A percentile compares a stretch with the other conserved stretches of the same genome.
Conservation (phyloP, 2,888 invertebrate species). For the Pinctada fucata region DNA sequence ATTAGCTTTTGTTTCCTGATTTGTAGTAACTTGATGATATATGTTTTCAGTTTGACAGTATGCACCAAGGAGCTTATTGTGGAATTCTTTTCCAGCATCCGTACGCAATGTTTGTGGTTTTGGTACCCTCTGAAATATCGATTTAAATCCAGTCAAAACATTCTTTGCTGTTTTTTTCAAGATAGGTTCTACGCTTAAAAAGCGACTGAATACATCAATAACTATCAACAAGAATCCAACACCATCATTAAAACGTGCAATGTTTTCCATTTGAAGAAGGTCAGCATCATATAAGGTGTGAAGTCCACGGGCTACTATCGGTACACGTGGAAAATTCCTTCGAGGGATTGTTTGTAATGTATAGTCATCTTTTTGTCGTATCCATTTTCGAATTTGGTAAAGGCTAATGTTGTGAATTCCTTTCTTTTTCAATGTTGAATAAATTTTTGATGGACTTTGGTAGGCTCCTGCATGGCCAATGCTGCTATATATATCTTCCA, state of each 20-base stretch:
- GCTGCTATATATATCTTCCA: not conserved
- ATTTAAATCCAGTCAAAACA: constrained; percentile 13
- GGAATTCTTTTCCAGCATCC: constrained; percentile 10
- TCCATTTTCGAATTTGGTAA: not conserved
- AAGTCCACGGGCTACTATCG: constrained; percentile 30
- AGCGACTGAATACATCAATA: constrained; percentile 36
- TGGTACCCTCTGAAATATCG: constrained; percentile 8
- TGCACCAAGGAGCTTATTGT: constrained; percentile 1
- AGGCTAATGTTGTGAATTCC: not conserved
- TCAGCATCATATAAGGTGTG: constrained; percentile 39
- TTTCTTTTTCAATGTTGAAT: not conserved
- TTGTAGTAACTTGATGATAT: constrained; percentile 6
- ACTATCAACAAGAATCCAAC: constrained; percentile 21
- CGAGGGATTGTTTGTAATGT: constrained; percentile 26
- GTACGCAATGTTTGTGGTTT: constrained; percentile 12
- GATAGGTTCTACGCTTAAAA: constrained; percentile 30
- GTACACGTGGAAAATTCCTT: constrained; percentile 33
- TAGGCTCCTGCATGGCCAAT: not conserved
- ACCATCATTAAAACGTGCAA: constrained; percentile 30
- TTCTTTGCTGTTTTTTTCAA: constrained; percentile 30
- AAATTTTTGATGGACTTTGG: not conserved
- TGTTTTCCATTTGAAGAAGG: constrained; percentile 26
- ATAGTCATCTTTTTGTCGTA: constrained; percentile 21
- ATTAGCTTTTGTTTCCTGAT: constrained; percentile 24
- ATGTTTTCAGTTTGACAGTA: constrained; percentile 10